Evolutionary conservation across 1,140 invertebrate genomes (phyloP), one percentile per base, ranked within the genome.

Genomic region (Dreissena polymorpha): DNA sequence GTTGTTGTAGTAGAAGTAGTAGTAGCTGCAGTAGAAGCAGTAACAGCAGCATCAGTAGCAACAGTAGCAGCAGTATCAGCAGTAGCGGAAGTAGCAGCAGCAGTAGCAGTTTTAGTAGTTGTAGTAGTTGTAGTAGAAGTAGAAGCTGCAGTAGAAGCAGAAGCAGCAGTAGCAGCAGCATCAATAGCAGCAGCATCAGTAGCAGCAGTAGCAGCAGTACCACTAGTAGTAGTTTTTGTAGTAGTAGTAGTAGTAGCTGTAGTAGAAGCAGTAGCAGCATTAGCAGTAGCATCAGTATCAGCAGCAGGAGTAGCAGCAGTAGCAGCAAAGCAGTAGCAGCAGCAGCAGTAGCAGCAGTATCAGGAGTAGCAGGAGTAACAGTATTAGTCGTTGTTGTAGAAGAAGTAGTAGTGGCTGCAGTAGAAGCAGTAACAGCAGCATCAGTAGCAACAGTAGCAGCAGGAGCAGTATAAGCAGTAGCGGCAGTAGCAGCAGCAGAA

Each of bases 61-160:
- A 73, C 80, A 78, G 80, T 80, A 82, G 73, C 27, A 80, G 72
- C 21, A 82, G 80, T 80, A 82, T 51, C 27, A 80, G 72, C 80
- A 80, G 73, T 71, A 71, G 65, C 50, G 8, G 57, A 49, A 70
- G 29, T 68, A 68, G 25, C 18, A 72, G 12, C 14, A 29, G 27
- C 21, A 25, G 25, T 25, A 72, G 16, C 10, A 18, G 67, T 23
- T 7, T 3, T 39, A 76, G 29, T 6, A 68, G 57, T 67, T 7
- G 21, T 67, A 76, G 57, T 23, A 68, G n/a, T 68, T 3, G 67
- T 23, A 68, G 67, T 23, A 25, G 29, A 16, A 68, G 23, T 23
- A 27, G 25, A 3, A 23, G 16, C 25, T 68, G 57, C 16, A 76
- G 51, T 12, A 68, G 5, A 7, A 68, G 67, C 29, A 68, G 67